Conservation (phyloP, 1,140 invertebrate species). For the Vanessa tameamea region DNA sequence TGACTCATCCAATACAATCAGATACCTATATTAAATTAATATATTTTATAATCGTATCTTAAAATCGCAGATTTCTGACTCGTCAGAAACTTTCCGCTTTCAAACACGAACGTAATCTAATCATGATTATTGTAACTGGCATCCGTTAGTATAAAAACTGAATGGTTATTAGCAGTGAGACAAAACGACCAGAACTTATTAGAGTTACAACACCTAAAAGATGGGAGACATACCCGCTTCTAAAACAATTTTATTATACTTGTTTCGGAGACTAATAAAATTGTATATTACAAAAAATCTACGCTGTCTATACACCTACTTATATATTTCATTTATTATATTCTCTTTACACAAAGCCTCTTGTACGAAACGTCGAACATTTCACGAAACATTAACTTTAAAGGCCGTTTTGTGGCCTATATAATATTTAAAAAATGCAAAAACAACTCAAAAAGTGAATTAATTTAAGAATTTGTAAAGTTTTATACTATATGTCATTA, state of each 20-base stretch:
- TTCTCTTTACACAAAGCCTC: too few relatives aligned
- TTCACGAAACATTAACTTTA: slow-evolving; percentile 1
- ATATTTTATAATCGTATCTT: neutral
- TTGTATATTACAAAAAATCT: too few relatives aligned
- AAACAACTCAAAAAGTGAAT: neutral
- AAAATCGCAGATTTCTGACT: neutral
- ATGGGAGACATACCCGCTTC: too few relatives aligned
- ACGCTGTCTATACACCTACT: too few relatives aligned
- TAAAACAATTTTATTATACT: too few relatives aligned
- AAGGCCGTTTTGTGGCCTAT: neutral
- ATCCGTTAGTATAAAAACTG: slow-evolving; percentile 18
- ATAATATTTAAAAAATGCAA: neutral
- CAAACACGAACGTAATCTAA: slow-evolving; percentile 11
- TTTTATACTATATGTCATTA: neutral
- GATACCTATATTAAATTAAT: neutral
- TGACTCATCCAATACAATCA: neutral
- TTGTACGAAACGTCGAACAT: neutral
- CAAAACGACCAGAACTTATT: slow-evolving; percentile 2
- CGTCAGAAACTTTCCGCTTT: slow-evolving; percentile 11
- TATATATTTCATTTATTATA: too few relatives aligned
- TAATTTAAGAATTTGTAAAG: neutral
- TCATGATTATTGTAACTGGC: slow-evolving; percentile 13
- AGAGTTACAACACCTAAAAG: neutral
- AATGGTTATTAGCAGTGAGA: slow-evolving; percentile 19
- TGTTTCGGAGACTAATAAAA: too few relatives aligned